Evolutionary conservation across 2,888 invertebrate species (phyloP).

Genomic region (Harmothoe impar): DNA sequence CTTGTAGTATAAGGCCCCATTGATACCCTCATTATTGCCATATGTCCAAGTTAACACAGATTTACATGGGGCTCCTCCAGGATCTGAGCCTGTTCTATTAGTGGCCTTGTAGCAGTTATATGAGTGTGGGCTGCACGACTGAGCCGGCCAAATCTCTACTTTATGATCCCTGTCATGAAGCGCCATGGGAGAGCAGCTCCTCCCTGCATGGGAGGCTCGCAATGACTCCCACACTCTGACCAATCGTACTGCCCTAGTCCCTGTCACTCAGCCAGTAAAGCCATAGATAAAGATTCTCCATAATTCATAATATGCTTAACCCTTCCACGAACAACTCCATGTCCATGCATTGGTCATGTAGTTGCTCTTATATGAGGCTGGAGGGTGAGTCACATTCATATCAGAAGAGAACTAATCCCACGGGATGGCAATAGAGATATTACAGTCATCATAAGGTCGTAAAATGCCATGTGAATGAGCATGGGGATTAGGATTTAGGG

Average conservation of each 20-base stretch:
- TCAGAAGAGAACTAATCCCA: background rate
- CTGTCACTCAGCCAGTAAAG: constrained; percentile 29
- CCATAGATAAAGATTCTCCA: background rate
- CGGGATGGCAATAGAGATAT: constrained; percentile 6
- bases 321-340: background rate
- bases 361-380: background rate
- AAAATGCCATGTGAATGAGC: constrained; percentile 14
- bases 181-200: background rate
- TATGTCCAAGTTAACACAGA: background rate
- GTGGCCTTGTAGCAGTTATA: background rate
- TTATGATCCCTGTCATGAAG: background rate
- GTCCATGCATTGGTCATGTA: background rate
- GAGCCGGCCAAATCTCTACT: background rate
- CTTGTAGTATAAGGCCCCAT: no score
- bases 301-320: constrained; percentile 30
- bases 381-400: background rate
- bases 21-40: background rate
- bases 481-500: background rate
- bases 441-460: background rate
- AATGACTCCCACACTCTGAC: background rate
- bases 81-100: constrained; percentile 21
- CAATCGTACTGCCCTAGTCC: background rate
- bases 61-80: background rate
- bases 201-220: background rate
- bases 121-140: background rate